A percentile compares a stretch with the other conserved stretches of the same genome.
These are phyloP conservation scores for Toxotes jaculatrix DNA, from an alignment of 2,113 vertebrate species.

Conservation along the genomic window DNA sequence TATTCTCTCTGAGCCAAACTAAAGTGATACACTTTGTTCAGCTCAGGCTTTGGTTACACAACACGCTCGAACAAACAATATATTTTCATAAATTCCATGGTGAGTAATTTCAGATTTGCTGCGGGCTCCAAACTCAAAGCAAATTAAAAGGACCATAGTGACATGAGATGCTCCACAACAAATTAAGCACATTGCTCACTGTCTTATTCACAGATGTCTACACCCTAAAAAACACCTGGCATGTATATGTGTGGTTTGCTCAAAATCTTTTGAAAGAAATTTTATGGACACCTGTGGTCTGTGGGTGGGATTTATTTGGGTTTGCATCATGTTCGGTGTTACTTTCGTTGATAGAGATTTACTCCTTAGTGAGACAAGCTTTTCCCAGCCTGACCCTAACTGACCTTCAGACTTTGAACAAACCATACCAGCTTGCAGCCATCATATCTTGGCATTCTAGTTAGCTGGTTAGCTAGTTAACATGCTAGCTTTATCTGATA, in stretches of 20 bases:
- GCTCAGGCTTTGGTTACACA: neutral
- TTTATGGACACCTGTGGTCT: neutral
- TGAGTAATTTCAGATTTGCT: conserved; percentile 21
- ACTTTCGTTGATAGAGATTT: neutral
- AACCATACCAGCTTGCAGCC: neutral
- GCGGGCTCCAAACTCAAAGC: neutral
- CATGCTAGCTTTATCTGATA: neutral
- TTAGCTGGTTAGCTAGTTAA: neutral
- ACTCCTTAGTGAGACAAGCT: neutral
- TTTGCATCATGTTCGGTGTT: neutral
- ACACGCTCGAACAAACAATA: neutral
- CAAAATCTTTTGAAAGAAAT: neutral
- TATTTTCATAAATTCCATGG: neutral
- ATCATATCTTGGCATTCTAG: neutral
- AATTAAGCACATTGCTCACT: conserved; percentile 8
- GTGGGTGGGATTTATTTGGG: neutral
- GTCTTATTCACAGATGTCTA: conserved; percentile 9
- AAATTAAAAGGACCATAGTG: conserved; percentile 6
- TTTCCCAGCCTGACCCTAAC: too few relatives aligned
- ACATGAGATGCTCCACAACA: neutral
- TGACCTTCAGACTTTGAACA: neutral
- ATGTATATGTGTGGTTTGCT: neutral
- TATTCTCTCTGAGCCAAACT: neutral
- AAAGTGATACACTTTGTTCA: neutral
- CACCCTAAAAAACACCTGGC: neutral